A percentile compares a stretch with the other conserved stretches of the same genome.
These are phyloP conservation scores for Nothobranchius kuhntae DNA, from an alignment of 2,113 vertebrate genomes.

Conservation along the genomic window DNA sequence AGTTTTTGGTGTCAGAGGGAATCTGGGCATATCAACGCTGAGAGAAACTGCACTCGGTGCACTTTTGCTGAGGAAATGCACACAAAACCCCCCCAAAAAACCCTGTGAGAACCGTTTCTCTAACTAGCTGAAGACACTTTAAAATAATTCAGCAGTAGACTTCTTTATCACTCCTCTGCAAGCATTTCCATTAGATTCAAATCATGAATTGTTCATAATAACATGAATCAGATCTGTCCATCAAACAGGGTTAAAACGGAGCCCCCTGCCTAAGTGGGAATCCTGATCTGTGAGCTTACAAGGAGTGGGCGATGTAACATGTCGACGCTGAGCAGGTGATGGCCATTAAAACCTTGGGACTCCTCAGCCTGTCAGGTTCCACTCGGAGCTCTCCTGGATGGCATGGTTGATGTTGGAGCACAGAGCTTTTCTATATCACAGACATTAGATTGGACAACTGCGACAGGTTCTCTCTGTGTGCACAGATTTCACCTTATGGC, in stretches of 20 bases:
- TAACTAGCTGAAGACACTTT: neutral
- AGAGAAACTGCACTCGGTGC: neutral
- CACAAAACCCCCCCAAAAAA: too few relatives aligned
- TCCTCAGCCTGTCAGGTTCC: conserved; percentile 43
- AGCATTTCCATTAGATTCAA: neutral
- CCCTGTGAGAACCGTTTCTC: too few relatives aligned
- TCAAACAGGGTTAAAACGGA: neutral
- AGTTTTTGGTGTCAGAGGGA: neutral
- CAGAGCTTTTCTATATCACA: conserved; percentile 10
- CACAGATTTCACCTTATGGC: conserved; percentile 19
- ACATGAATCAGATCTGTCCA: neutral
- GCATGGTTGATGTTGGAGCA: neutral
- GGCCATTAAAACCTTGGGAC: conserved; percentile 56
- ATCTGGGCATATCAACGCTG: neutral
- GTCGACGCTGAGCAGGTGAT: conserved; percentile 46
- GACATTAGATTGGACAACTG: conserved; percentile 20
- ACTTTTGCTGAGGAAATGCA: neutral
- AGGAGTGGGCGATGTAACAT: conserved; percentile 18
- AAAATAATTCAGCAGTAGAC: conserved; percentile 37
- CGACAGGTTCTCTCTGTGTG: conserved; percentile 22
- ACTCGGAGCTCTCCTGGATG: conserved; percentile 8
- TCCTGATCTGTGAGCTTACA: conserved; percentile 1
- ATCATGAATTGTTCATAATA: neutral
- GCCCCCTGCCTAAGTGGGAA: neutral
- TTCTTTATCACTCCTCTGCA: neutral